Evolutionary conservation across 2,113 vertebrate species (phyloP).

Genomic region (Hypocryptadius cinnamomeus): DNA sequence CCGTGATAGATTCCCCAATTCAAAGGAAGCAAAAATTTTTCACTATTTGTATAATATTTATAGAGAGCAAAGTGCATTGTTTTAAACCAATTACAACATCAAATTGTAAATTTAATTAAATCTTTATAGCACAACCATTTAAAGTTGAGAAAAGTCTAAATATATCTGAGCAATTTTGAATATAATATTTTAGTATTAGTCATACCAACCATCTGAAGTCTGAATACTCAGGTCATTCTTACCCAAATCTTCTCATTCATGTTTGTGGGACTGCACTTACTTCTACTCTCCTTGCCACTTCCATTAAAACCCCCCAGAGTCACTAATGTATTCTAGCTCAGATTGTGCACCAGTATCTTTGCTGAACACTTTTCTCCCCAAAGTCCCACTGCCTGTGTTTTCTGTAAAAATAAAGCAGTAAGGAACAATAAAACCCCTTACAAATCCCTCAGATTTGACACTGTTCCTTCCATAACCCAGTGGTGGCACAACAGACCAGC

Average conservation of each 20-base stretch:
- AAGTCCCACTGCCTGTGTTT: not conserved
- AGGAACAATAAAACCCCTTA: not conserved
- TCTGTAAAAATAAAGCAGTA: constrained; percentile 26
- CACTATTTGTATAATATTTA: not conserved
- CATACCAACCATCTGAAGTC: not conserved
- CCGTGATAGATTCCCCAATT: accelerated
- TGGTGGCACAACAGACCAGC: not conserved
- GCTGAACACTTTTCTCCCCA: not conserved
- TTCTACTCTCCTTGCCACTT: not conserved
- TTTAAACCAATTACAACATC: not conserved
- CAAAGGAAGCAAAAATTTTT: not conserved
- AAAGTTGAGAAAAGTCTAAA: not conserved
- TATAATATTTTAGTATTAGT: not conserved
- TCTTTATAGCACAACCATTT: not conserved
- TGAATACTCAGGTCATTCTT: not conserved
- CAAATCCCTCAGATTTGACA: not conserved
- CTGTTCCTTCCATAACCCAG: not conserved
- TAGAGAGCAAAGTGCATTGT: not conserved
- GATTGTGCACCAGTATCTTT: not conserved
- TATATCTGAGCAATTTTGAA: not conserved
- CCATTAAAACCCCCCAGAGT: not conserved
- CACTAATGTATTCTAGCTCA: not conserved
- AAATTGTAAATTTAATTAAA: not conserved
- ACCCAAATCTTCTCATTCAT: not conserved
- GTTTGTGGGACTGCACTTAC: not conserved